Conservation (phyloP, 2,113 vertebrate species). For the Mastomys coucha region DNA sequence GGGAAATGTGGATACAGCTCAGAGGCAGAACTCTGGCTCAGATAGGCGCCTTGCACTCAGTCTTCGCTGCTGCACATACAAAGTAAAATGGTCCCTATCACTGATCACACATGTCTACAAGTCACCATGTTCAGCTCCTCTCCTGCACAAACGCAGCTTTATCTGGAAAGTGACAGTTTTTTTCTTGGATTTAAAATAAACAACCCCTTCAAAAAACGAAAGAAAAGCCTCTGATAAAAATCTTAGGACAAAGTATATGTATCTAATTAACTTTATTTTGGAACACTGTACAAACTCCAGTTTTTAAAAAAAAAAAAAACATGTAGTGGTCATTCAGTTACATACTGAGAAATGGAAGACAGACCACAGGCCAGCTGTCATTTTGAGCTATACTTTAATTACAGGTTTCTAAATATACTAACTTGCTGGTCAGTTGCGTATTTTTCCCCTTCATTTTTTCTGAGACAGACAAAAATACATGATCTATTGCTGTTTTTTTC, state of each 20-base stretch:
- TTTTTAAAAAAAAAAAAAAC: constrained; percentile 40
- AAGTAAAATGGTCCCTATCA: background rate
- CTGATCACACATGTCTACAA: background rate
- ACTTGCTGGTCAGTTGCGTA: background rate
- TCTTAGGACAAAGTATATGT: constrained; percentile 33
- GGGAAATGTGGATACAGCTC: background rate
- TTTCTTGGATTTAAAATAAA: constrained; percentile 34
- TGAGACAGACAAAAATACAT: constrained; percentile 53
- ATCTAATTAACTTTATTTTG: constrained; percentile 22
- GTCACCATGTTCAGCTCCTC: background rate
- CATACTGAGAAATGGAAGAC: background rate
- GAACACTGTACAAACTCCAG: constrained; percentile 15
- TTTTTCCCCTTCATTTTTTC: background rate
- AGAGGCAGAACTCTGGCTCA: background rate
- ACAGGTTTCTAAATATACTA: background rate
- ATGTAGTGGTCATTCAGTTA: background rate
- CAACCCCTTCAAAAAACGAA: background rate
- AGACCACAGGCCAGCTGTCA: background rate
- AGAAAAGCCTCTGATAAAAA: constrained; percentile 20
- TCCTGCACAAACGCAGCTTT: background rate
- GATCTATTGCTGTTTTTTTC: background rate
- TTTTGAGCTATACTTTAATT: background rate
- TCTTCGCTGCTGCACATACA: background rate
- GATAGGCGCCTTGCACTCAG: background rate
- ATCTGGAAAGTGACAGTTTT: background rate